phyloP scores from a whole-genome alignment of 2,888 invertebrate genomes.

The Harpagoxenus sublaevis region DNA sequence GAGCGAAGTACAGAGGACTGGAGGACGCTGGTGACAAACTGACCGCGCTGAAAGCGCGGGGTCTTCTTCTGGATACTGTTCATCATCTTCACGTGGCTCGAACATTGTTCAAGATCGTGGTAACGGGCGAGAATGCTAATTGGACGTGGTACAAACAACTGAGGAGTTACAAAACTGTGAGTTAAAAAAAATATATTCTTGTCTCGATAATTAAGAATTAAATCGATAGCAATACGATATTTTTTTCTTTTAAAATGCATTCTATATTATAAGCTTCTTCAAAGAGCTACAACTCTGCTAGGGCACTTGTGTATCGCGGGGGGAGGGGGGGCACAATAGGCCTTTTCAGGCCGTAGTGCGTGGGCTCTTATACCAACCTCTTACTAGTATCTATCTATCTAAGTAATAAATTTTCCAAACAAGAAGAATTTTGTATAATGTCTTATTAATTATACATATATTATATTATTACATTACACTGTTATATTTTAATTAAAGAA shows the following conservation, averaged over 20 bases:
- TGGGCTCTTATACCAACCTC: no score
- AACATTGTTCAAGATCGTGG: constrained; percentile 88
- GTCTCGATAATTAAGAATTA: neutral
- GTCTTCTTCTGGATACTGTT: constrained; percentile 96
- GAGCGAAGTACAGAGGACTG: constrained; percentile 87
- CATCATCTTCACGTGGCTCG: constrained; percentile 95
- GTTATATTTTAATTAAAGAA: constrained; percentile 66
- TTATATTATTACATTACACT: neutral
- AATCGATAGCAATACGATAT: neutral
- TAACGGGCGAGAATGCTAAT: constrained; percentile 75
- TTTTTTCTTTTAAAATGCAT: neutral
- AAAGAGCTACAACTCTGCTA: no score
- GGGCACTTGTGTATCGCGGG: no score
- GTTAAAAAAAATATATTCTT: neutral
- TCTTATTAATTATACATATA: neutral
- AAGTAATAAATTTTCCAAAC: neutral
- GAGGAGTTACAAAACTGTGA: constrained; percentile 87
- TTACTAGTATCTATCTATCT: neutral
- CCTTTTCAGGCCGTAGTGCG: no score
- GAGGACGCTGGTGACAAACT: constrained; percentile 87
- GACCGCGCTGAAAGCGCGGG: constrained; percentile 95
- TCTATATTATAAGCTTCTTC: neutral
- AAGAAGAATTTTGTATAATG: neutral
- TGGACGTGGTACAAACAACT: constrained; percentile 99
- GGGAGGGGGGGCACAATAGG: no score